These are phyloP conservation scores for Cyclargus thomasi DNA, from an alignment of 1,140 invertebrate species.

Conservation along the genomic window DNA sequence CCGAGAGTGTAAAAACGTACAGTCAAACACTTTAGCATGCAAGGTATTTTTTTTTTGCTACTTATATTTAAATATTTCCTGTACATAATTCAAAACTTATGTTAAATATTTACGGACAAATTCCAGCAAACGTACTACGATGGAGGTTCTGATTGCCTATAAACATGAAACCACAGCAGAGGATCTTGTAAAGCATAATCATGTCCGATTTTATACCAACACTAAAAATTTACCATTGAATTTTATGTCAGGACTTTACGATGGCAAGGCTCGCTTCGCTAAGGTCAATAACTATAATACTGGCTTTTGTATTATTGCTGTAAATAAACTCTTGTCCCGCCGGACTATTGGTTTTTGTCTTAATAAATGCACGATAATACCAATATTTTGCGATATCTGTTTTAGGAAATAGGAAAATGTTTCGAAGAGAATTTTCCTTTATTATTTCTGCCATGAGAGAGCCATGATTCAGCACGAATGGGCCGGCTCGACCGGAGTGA, in stretches of 20 bases:
- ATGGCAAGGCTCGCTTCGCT: constrained; percentile 8
- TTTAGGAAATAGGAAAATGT: too few species aligned
- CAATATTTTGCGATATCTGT: neutral
- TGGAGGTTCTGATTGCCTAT: constrained; percentile 3
- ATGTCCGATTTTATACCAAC: constrained; percentile 20
- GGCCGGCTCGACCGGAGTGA: too few species aligned
- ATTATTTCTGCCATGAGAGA: too few species aligned
- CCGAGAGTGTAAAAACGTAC: too few species aligned
- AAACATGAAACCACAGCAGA: constrained; percentile 14
- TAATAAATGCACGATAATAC: neutral
- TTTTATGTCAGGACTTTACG: constrained; percentile 21
- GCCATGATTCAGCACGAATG: too few species aligned
- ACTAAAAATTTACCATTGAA: constrained; percentile 23
- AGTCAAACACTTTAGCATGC: too few species aligned
- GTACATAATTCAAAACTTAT: neutral
- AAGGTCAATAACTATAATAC: constrained; percentile 16
- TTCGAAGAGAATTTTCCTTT: too few species aligned
- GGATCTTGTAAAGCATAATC: constrained; percentile 15
- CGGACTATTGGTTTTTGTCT: neutral
- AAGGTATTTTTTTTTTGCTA: neutral
- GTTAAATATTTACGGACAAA: neutral
- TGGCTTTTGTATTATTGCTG: constrained; percentile 17
- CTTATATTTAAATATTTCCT: neutral
- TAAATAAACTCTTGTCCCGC: neutral
- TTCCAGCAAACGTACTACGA: neutral